phyloP scores from a whole-genome alignment of 1,140 invertebrate genomes.

The Drosophila saltans region DNA sequence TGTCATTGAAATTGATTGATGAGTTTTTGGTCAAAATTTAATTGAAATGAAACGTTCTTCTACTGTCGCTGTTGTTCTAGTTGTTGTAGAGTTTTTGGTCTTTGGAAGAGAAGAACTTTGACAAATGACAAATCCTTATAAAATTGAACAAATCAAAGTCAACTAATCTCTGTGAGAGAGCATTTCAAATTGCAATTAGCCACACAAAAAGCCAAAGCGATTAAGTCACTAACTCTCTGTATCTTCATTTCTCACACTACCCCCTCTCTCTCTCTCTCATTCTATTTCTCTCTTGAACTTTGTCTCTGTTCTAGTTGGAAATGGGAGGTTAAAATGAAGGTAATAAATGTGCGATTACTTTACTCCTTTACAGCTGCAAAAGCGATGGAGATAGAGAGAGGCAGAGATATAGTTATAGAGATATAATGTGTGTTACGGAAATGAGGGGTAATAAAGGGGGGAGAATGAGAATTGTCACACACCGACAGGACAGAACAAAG shows the following conservation, averaged over 20 bases:
- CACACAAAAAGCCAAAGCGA: constrained; percentile 52
- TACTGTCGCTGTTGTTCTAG: neutral
- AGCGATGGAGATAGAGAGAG: neutral
- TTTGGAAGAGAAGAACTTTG: neutral
- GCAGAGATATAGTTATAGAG: too few relatives aligned
- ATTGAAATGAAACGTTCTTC: constrained; percentile 3
- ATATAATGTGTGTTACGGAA: too few relatives aligned
- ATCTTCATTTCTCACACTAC: neutral
- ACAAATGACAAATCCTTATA: constrained; percentile 8
- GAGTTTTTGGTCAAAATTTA: constrained; percentile 15
- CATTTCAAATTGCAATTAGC: constrained; percentile 64
- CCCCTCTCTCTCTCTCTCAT: neutral
- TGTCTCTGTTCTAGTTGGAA: neutral
- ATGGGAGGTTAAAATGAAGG: constrained; percentile 25
- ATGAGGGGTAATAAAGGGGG: neutral
- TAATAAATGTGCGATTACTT: constrained; percentile 58
- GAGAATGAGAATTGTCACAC: constrained; percentile 49
- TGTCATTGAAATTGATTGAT: constrained; percentile 55
- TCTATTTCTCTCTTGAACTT: neutral
- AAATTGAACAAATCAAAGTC: constrained; percentile 51
- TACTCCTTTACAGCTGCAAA: constrained; percentile 22
- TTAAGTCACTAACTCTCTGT: constrained; percentile 29
- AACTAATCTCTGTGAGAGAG: constrained; percentile 38
- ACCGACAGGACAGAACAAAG: constrained; percentile 23
- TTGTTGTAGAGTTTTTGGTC: neutral